A percentile compares a stretch with the other conserved stretches of the same genome.
Conservation (phyloP, 2,888 invertebrate genomes). For the Leptothorax acervorum region DNA sequence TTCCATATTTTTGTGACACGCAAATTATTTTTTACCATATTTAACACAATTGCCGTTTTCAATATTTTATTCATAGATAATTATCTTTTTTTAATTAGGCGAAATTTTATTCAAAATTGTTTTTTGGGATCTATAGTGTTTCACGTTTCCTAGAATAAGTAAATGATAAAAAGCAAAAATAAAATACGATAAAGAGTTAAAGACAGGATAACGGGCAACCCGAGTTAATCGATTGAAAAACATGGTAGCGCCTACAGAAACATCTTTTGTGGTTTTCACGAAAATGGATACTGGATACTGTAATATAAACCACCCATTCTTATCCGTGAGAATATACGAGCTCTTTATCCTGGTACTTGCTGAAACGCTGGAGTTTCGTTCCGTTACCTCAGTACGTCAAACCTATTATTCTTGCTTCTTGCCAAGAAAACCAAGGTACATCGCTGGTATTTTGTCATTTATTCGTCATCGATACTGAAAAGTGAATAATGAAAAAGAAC, state of each 20-base stretch:
- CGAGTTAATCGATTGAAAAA: constrained; percentile 15
- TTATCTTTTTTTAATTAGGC: neutral
- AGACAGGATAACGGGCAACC: neutral
- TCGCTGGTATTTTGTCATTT: neutral
- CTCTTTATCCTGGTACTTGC: constrained; percentile 14
- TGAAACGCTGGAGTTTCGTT: neutral
- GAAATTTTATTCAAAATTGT: neutral
- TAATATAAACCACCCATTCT: constrained; percentile 1
- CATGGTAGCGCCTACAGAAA: neutral
- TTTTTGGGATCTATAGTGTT: neutral
- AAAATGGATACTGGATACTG: constrained; percentile 6
- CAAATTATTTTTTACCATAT: neutral
- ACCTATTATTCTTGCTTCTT: neutral
- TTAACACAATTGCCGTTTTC: neutral
- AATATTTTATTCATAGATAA: neutral
- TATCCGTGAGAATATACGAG: constrained; percentile 24
- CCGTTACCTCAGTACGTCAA: constrained; percentile 5
- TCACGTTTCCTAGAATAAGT: neutral
- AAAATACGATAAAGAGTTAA: neutral
- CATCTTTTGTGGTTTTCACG: constrained; percentile 2
- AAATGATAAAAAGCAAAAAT: neutral
- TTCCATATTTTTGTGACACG: neutral
- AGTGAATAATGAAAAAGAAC: neutral
- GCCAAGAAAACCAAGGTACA: neutral
- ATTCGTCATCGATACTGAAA: neutral